Evolutionary conservation across 2,113 vertebrate genomes (phyloP), one percentile per base, ranked within the genome.

Genomic region (Trematomus loennbergii): DNA sequence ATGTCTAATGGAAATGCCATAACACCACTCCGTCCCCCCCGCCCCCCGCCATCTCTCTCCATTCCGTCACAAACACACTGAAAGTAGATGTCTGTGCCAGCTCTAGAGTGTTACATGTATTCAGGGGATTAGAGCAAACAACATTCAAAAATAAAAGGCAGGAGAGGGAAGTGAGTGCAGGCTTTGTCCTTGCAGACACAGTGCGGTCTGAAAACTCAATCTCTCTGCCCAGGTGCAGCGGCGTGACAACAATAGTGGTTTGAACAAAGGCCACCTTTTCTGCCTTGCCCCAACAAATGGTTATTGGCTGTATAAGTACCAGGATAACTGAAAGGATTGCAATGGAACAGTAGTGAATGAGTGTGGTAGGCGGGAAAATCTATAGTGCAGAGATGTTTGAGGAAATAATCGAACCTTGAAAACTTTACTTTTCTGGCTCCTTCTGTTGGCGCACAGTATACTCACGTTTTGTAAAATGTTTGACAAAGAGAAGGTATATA

Each of bases 111-210:
- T 82, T 83, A 53, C 65, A 16, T 77, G 77, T 89, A 81, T 67
- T 82, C 68, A 75, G 46, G 58, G 86, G 81, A 88, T 85, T 80
- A 85, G 78, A 89, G 72, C 75, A 68, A 88, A 79, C 43, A 22
- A 81, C 77, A 86, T 91, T 89, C 46, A 86, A 84, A 92, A 87
- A 88, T 87, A 85, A 87, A 91, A 88, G 66, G 68, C 67, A 81
- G 76, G 75, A 88, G 82, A 79, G 79, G 36, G 77, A 87, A 75
- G 59, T 88, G 88, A 82, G 74, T 88, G 83, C 83, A 43, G 62
- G 82, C 86, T 92, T 93, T 92, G 94, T 94, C 92, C 92, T 95
- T 94, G 93, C 79, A 82, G 83, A 79, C 82, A 78, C 59, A 72
- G 84, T 72, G 81, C 81, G 70, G 72, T 75, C 75, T 89, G 84